phyloP scores from a whole-genome alignment of 2,888 invertebrate genomes.

The Andrena camellia region DNA sequence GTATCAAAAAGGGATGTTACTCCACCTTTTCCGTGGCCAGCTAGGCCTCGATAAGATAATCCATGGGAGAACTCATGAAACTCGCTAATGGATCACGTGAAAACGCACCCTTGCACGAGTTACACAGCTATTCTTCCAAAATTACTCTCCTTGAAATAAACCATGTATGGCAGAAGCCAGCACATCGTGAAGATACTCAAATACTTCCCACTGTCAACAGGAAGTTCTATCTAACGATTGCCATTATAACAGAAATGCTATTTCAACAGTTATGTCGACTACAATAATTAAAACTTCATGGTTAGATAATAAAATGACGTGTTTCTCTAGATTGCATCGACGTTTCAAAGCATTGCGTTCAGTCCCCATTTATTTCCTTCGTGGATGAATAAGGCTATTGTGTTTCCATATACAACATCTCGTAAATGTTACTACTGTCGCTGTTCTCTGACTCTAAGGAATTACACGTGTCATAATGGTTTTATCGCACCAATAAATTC shows the following conservation, averaged over 20 bases:
- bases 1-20: constrained; percentile 37
- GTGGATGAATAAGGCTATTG: not conserved
- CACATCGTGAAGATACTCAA: not conserved
- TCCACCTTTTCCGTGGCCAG: constrained; percentile 21
- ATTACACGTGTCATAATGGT: not conserved
- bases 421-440: not conserved
- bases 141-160: not conserved
- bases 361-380: not conserved
- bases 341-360: not conserved
- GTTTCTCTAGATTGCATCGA: not conserved
- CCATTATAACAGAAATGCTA: not conserved
- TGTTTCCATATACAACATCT: not conserved
- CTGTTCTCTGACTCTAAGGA: not conserved
- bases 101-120: not conserved
- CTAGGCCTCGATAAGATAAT: constrained; percentile 34
- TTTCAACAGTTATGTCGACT: not conserved
- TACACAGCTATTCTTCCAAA: not conserved
- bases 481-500: constrained; percentile 13
- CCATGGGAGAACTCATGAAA: constrained; percentile 17
- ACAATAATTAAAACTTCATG: not conserved
- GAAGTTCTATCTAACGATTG: not conserved
- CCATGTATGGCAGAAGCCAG: constrained; percentile 17
- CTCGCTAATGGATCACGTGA: constrained; percentile 17
- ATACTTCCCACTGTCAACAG: not conserved
- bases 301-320: not conserved